These are phyloP conservation scores for Artemia franciscana DNA, from an alignment of 1,140 invertebrate species.

Conservation along the genomic window DNA sequence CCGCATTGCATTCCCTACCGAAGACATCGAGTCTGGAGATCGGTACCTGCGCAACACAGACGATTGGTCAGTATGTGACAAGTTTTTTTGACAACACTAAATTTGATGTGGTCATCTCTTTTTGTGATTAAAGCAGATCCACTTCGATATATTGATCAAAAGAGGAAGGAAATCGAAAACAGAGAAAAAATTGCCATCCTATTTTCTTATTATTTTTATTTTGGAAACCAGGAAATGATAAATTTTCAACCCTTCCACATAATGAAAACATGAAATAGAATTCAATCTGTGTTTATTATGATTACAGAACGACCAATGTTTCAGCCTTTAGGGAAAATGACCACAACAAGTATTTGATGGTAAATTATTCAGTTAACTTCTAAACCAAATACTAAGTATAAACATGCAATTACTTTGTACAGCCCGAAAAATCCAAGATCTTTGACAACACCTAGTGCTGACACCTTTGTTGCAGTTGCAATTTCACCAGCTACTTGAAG, in stretches of 20 bases:
- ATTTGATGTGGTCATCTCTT: no score
- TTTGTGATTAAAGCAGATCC: no score
- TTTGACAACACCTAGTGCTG: constrained; percentile 62
- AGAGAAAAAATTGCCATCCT: neutral
- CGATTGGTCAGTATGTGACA: no score
- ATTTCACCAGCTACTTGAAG: constrained; percentile 97
- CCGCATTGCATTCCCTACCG: no score
- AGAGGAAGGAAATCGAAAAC: neutral
- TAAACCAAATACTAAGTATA: constrained; percentile 8
- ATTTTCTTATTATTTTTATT: neutral
- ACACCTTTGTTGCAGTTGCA: constrained; percentile 47
- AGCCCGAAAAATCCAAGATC: constrained; percentile 81
- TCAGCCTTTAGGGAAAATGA: neutral
- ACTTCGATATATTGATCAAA: neutral
- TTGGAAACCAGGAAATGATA: neutral
- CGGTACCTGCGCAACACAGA: no score
- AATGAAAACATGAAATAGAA: no score
- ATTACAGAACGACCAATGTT: neutral
- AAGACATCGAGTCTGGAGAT: no score
- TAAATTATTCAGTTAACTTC: constrained; percentile 5
- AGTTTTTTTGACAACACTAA: no score
- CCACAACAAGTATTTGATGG: no score
- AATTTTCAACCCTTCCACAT: no score
- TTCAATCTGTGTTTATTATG: neutral
- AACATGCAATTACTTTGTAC: constrained; percentile 58